Conservation (phyloP, 53 echinoderm and acorn worm genomes). For the Echinometra lucunter region DNA sequence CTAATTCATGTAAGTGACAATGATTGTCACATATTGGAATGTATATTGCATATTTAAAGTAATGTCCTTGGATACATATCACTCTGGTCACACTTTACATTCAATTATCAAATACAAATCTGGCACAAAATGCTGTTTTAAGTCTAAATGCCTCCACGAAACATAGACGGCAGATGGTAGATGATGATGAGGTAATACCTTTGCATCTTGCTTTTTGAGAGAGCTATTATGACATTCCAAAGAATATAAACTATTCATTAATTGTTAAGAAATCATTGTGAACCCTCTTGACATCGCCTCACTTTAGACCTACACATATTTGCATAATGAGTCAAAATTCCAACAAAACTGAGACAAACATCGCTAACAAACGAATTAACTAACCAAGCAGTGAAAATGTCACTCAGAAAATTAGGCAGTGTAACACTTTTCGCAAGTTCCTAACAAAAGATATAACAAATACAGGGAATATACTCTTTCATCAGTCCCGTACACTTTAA, state of each 20-base stretch:
- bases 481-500: constrained; percentile 33
- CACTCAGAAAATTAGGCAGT: neutral
- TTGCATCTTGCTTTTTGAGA: neutral
- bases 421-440: constrained; percentile 24
- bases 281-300: neutral
- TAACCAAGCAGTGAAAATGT: neutral
- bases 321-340: neutral
- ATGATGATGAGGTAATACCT: neutral
- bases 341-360: neutral
- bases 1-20: neutral
- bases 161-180: neutral
- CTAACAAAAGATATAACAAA: neutral
- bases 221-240: neutral
- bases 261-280: neutral
- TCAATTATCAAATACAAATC: neutral
- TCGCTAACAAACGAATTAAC: neutral
- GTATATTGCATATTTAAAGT: neutral
- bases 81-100: no score
- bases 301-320: neutral
- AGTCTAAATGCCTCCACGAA: neutral
- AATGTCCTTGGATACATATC: neutral
- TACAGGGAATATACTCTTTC: neutral
- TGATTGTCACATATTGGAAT: neutral
- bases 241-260: neutral
- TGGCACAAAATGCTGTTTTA: neutral